Conservation (phyloP, 2,797 vertebrate species). For the Melopsittacus undulatus region DNA sequence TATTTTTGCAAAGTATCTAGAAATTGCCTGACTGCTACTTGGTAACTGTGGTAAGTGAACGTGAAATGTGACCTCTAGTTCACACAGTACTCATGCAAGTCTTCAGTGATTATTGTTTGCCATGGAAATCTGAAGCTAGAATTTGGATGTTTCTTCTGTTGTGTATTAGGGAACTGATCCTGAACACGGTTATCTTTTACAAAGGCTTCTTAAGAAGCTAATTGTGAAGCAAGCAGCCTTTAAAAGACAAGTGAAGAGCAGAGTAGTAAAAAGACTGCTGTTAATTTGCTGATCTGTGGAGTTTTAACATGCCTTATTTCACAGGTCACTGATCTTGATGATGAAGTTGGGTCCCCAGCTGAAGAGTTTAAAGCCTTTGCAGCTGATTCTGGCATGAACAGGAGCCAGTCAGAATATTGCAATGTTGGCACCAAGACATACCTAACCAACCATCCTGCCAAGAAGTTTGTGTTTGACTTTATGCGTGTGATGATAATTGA, state of each 20-base stretch:
- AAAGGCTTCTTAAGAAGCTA: neutral
- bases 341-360: conserved; percentile 93
- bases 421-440: conserved; percentile 97
- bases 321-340: conserved; percentile 91
- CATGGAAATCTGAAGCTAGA: neutral
- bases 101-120: neutral
- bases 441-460: conserved; percentile 96
- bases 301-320: neutral
- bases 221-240: neutral
- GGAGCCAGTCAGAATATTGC: conserved; percentile 98
- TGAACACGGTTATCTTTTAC: neutral
- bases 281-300: neutral
- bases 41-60: neutral
- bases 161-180: neutral
- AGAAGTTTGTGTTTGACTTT: conserved; percentile 98
- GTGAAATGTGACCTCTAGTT: neutral
- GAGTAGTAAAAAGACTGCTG: neutral
- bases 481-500: conserved; percentile 98
- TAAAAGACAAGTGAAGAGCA: neutral
- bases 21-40: neutral
- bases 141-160: neutral
- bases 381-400: conserved; percentile 95
- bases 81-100: neutral
- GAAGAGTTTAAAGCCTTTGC: conserved; percentile 97
- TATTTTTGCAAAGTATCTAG: neutral